These are phyloP conservation scores for Phrynocephalus versicolor DNA, from an alignment of 2,113 vertebrate species.

Conservation along the genomic window DNA sequence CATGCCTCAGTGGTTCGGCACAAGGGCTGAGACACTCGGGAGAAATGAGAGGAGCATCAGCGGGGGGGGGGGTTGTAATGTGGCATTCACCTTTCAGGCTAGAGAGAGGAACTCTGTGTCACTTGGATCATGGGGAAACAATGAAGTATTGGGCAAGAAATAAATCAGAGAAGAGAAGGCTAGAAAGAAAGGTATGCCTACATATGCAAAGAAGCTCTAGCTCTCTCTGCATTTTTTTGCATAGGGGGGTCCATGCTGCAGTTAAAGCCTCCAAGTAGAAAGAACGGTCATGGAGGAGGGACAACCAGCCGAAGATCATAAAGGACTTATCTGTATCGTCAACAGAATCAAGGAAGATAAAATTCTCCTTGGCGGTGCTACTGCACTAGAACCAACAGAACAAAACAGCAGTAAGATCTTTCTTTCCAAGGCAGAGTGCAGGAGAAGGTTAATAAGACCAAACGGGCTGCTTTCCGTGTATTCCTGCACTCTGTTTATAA, in stretches of 20 bases:
- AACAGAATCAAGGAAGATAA: too few species aligned
- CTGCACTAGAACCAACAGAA: not conserved
- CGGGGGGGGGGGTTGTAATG: too few species aligned
- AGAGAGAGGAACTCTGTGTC: not conserved
- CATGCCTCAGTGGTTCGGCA: not conserved
- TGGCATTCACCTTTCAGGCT: too few species aligned
- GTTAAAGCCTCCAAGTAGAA: not conserved
- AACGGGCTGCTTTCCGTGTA: not conserved
- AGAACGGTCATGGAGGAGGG: not conserved
- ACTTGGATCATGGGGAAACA: not conserved
- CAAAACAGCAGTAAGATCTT: not conserved
- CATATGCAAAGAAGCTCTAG: not conserved
- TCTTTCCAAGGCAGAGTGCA: accelerated
- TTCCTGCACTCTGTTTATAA: not conserved
- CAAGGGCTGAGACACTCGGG: not conserved
- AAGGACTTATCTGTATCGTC: not conserved
- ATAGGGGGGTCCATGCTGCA: not conserved
- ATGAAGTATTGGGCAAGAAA: not conserved
- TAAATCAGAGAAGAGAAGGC: not conserved
- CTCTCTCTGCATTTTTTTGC: too few species aligned
- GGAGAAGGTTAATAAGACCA: accelerated
- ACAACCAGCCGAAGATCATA: not conserved
- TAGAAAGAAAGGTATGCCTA: not conserved
- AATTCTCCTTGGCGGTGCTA: not conserved
- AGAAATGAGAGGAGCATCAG: not conserved